These are phyloP conservation scores for Takifugu flavidus DNA, from an alignment of 2,113 vertebrate species.

Conservation along the genomic window DNA sequence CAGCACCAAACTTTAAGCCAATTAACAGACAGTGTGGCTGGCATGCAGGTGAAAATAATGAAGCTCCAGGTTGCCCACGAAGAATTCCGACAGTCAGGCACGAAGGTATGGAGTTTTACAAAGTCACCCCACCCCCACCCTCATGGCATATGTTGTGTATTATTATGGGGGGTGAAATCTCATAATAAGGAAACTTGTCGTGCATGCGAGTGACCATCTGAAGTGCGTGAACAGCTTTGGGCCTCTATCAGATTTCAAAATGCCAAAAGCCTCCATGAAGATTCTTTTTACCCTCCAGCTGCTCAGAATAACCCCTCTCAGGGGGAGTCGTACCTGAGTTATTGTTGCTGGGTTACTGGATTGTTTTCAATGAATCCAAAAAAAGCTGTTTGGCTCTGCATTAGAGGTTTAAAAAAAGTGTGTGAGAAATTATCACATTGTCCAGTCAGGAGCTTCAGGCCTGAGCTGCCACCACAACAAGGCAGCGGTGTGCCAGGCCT, in stretches of 20 bases:
- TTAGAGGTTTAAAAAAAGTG: background rate
- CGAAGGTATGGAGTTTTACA: slow-evolving; percentile 54
- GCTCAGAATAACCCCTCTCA: slow-evolving; percentile 30
- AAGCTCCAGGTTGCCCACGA: slow-evolving; percentile 68
- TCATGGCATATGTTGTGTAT: background rate
- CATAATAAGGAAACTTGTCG: background rate
- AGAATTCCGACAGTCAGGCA: slow-evolving; percentile 54
- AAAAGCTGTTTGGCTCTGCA: background rate
- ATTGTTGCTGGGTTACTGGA: slow-evolving; percentile 3
- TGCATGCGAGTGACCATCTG: background rate
- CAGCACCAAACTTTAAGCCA: slow-evolving; percentile 69
- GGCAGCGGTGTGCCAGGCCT: slow-evolving; percentile 40
- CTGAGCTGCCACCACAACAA: slow-evolving; percentile 21
- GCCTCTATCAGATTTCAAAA: slow-evolving; percentile 59
- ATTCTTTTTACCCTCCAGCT: slow-evolving; percentile 61
- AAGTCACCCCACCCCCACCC: too few species aligned
- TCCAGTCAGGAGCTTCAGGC: background rate
- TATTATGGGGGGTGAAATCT: slow-evolving; percentile 6
- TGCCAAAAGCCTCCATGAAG: slow-evolving; percentile 38
- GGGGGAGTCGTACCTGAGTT: slow-evolving; percentile 14
- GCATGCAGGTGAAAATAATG: slow-evolving; percentile 68
- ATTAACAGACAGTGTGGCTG: slow-evolving; percentile 64
- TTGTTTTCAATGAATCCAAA: background rate
- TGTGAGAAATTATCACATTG: background rate
- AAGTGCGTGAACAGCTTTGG: slow-evolving; percentile 29